Conservation (phyloP, 2,888 invertebrate species). For the Eupithecia abbreviata region DNA sequence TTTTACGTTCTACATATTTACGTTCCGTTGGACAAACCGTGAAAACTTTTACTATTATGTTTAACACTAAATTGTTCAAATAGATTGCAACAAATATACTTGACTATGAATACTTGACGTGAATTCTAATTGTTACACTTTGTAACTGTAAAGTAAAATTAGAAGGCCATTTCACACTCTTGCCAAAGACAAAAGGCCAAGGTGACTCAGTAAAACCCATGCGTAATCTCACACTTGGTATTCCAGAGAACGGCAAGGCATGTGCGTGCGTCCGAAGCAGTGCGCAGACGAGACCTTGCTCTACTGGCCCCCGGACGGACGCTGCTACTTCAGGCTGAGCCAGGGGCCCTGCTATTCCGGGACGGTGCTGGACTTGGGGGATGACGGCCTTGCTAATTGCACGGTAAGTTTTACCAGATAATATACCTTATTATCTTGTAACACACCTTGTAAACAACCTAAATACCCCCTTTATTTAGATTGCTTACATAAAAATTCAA, state of each 20-base stretch:
- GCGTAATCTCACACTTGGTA: constrained; percentile 43
- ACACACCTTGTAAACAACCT: too few species aligned
- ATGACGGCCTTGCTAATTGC: constrained; percentile 87
- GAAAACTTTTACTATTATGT: too few species aligned
- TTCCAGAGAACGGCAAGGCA: constrained; percentile 87
- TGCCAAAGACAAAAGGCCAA: background rate
- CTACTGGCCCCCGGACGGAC: constrained; percentile 90
- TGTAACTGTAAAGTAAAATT: background rate
- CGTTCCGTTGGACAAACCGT: too few species aligned
- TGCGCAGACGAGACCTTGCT: constrained; percentile 87
- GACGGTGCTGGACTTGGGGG: constrained; percentile 85
- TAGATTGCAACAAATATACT: too few species aligned
- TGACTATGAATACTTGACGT: too few species aligned
- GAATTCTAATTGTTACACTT: background rate
- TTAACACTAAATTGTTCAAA: too few species aligned
- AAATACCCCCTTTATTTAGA: too few species aligned
- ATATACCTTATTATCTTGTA: too few species aligned
- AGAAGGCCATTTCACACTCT: background rate
- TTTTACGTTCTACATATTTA: too few species aligned
- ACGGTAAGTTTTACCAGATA: constrained; percentile 63
- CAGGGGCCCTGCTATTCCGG: constrained; percentile 91
- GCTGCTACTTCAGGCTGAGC: constrained; percentile 88
- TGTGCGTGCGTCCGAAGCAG: constrained; percentile 86
- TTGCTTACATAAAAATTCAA: too few species aligned
- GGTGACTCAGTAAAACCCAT: constrained; percentile 4